phyloP scores from a whole-genome alignment of 2,888 invertebrate species.

The Nasonia oneida region DNA sequence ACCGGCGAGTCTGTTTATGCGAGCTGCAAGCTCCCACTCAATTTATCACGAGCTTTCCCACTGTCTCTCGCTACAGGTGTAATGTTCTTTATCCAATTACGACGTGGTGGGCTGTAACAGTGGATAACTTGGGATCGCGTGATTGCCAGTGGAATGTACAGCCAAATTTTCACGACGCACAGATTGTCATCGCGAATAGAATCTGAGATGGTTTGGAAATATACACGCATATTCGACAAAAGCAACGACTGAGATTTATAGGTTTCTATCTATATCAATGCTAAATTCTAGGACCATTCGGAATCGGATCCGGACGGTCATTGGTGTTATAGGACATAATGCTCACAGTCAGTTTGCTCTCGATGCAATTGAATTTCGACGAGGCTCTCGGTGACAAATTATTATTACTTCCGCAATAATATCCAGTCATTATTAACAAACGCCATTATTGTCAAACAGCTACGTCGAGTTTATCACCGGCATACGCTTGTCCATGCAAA shows the following conservation, averaged over 20 bases:
- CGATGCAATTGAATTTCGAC: constrained; percentile 23
- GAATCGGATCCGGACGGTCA: not conserved
- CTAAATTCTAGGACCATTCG: not conserved
- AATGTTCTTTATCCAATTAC: constrained; percentile 38
- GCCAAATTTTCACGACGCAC: not conserved
- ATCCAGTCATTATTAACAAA: constrained; percentile 16
- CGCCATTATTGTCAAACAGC: not conserved
- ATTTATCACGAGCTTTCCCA: constrained; percentile 28
- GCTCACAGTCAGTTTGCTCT: not conserved
- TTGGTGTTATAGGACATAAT: constrained; percentile 11
- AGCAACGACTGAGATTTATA: not conserved
- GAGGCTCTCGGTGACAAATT: constrained; percentile 17
- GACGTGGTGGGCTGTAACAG: not conserved
- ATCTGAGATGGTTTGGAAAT: not conserved
- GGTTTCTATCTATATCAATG: not conserved
- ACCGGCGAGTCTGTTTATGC: constrained; percentile 21
- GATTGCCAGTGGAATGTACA: not conserved
- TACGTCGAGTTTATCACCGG: not conserved
- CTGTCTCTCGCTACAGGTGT: not conserved
- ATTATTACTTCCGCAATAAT: constrained; percentile 36
- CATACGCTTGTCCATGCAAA: not conserved
- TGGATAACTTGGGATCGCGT: not conserved
- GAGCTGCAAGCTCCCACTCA: constrained; percentile 10
- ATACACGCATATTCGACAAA: not conserved
- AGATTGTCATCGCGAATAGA: not conserved